Conservation (phyloP, 2,797 vertebrate species). For the Gymnothorax reevesii region DNA sequence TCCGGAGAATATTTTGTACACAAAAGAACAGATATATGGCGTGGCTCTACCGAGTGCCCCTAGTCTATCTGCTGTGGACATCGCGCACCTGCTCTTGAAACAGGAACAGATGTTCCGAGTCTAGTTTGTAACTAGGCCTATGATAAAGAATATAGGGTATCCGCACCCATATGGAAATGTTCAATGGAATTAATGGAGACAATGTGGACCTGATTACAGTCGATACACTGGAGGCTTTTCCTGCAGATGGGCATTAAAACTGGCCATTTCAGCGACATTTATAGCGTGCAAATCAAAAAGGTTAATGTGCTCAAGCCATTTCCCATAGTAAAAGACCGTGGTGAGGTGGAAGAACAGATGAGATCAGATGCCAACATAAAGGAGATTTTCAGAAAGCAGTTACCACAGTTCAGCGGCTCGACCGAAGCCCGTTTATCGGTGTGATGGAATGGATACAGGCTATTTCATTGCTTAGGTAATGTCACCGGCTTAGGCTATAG, state of each 20-base stretch:
- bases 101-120: conserved; percentile 40
- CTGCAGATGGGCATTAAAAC: conserved; percentile 10
- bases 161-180: conserved; percentile 18
- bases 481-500: neutral
- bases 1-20: too few relatives aligned
- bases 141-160: conserved; percentile 31
- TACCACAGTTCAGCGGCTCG: neutral
- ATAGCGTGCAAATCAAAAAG: conserved; percentile 10
- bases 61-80: neutral
- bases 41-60: too few relatives aligned
- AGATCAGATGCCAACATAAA: conserved; percentile 2
- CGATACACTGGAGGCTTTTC: conserved; percentile 11
- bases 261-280: conserved; percentile 16
- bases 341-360: neutral
- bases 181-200: conserved; percentile 20
- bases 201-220: conserved; percentile 14
- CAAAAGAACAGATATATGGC: too few relatives aligned
- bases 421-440: neutral
- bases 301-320: conserved; percentile 23
- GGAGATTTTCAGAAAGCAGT: conserved; percentile 1
- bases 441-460: neutral
- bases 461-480: neutral
- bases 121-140: conserved; percentile 39
- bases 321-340: neutral
- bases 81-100: conserved; percentile 3